Percentiles rank a stretch among this genome's conserved stretches.
Evolutionary conservation across 2,888 invertebrate genomes (phyloP).

Genomic region (Omphaloscelis lunosa): DNA sequence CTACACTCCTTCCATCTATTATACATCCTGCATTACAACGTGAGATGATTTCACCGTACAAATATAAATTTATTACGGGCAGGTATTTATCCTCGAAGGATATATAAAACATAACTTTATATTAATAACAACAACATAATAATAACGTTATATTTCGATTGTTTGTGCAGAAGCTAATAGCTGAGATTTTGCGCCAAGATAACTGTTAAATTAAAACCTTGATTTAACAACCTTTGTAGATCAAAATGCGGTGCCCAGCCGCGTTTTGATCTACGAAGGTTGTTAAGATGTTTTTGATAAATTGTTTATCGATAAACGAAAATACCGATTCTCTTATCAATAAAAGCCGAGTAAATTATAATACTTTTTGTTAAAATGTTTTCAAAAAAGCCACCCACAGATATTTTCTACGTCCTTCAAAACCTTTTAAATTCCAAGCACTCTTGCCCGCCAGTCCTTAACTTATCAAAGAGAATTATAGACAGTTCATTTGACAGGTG

Average conservation of each 20-base stretch:
- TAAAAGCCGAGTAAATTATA: background rate
- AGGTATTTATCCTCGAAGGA: background rate
- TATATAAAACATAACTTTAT: too few relatives aligned
- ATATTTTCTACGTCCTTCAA: background rate
- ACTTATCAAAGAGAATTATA: conserved; percentile 43
- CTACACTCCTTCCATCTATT: background rate
- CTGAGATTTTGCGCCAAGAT: background rate
- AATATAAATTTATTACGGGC: too few relatives aligned
- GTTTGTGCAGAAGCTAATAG: background rate
- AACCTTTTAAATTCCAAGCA: conserved; percentile 28
- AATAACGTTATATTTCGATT: too few relatives aligned
- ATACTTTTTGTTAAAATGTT: background rate
- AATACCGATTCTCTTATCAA: background rate
- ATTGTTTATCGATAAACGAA: background rate
- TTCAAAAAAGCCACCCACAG: background rate
- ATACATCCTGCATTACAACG: background rate
- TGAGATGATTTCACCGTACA: background rate
- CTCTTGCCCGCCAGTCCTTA: conserved; percentile 8
- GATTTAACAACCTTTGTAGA: background rate
- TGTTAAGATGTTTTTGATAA: too few relatives aligned
- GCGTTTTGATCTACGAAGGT: too few relatives aligned
- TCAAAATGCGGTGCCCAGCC: too few relatives aligned
- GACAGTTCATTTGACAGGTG: conserved; percentile 89
- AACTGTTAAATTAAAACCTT: background rate
- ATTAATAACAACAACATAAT: too few relatives aligned